A percentile compares a stretch with the other conserved stretches of the same genome.
phyloP scores from a whole-genome alignment of 2,113 vertebrate genomes.

The Saiga tatarica region DNA sequence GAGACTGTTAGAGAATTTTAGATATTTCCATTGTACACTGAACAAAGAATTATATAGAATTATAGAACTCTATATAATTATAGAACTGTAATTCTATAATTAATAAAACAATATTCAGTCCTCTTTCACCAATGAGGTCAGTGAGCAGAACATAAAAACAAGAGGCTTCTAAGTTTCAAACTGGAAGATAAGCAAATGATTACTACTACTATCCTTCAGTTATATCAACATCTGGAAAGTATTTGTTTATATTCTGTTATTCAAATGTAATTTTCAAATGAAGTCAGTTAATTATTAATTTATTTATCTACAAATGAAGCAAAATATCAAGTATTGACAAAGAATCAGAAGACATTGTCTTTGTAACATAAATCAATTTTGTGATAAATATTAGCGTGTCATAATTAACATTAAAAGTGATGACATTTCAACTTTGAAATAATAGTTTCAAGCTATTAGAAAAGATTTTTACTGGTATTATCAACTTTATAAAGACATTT shows the following conservation, averaged over 20 bases:
- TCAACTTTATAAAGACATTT: neutral
- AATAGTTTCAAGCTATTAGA: neutral
- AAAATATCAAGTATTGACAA: constrained; percentile 6
- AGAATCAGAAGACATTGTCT: neutral
- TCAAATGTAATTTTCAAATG: neutral
- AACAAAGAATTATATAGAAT: neutral
- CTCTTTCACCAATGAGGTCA: neutral
- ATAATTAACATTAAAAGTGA: neutral
- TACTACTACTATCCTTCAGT: neutral
- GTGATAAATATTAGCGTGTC: neutral
- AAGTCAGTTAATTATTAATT: neutral
- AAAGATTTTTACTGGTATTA: neutral
- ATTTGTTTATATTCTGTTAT: neutral
- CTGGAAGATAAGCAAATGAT: neutral
- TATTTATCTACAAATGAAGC: neutral
- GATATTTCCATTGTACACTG: neutral
- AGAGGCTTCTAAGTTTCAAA: neutral
- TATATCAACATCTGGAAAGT: neutral
- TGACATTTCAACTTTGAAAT: neutral
- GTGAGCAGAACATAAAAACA: neutral
- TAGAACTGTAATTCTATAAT: neutral
- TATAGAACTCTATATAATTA: neutral
- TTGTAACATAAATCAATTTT: neutral
- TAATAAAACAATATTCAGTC: neutral
- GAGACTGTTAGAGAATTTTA: neutral